Base-by-base conservation (phyloP, 2,797 vertebrate species). In the Sparidentex hasta region DNA sequence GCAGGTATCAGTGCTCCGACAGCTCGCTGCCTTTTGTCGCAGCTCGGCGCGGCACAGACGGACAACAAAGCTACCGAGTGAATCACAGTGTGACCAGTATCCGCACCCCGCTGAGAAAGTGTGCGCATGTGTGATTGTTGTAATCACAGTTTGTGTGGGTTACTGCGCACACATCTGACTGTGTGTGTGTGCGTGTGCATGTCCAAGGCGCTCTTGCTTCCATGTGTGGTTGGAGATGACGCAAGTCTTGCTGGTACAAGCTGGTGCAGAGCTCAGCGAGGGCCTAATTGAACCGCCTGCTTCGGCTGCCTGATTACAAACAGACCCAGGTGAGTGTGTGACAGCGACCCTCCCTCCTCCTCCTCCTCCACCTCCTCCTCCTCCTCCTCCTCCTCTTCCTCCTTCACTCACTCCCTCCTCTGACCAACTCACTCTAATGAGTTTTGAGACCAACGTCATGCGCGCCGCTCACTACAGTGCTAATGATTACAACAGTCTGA, bases 401-500 rank as follows among this genome's bases (percentile, higher is more conserved):
- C 47, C 50, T 59, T 50, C 43, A 46, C 33, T 68, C 46, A 44
- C 29, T 75, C 13, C 58, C 29, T 4, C 17, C 67, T 77, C 65
- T 9, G 65, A 57, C 68, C 74, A 74, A 89, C 83, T 77, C 44
- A 11, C 65, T 68, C 65, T 87, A 93, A 91, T 71, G 73, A 87
- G 75, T 81, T 87, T 87, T 62, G 50, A 90, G 88, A 81, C 69
- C 74, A 38, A 62, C 81, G 80, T 91, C 74, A 56, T 77, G 82
- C 74, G 76, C 18, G n/a, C 83, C 66, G 82, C 83, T 83, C 73
- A 65, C 74, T 50, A 46, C 78, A 51, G 81, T 69, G 76, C 88
- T 94, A 92, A 93, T 93, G 90, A 94, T 87, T 88, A 87, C 88
- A 92, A 90, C 85, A 59, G 3, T 86, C 83, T 87, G 86, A 95